Evolutionary conservation across 2,888 invertebrate genomes (phyloP).

Genomic region (Pilophorus perplexus): DNA sequence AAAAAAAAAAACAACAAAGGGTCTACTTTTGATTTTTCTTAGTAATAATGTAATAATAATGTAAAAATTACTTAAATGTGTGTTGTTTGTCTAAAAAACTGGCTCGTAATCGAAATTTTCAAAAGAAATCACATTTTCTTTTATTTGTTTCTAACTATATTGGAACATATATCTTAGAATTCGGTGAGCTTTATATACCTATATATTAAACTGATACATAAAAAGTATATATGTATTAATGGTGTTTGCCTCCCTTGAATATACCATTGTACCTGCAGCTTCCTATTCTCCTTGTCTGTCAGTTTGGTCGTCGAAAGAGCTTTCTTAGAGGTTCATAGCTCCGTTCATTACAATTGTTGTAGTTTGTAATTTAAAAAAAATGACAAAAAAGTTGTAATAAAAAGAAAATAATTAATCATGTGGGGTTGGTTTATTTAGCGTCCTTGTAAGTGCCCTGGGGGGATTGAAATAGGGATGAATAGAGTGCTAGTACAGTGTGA

Average conservation of each 20-base stretch:
- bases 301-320: slow-evolving; percentile 40
- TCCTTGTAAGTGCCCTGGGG: background rate
- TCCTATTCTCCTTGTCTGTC: slow-evolving; percentile 40
- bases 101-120: slow-evolving; percentile 30
- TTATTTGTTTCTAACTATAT: slow-evolving; percentile 31
- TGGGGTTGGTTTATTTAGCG: slow-evolving; percentile 8
- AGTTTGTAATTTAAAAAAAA: slow-evolving; percentile 39
- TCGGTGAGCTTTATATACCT: slow-evolving; percentile 37
- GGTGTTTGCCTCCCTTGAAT: slow-evolving; percentile 50
- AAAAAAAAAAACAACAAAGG: slow-evolving; percentile 27
- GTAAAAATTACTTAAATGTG: slow-evolving; percentile 41
- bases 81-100: slow-evolving; percentile 41
- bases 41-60: slow-evolving; percentile 31
- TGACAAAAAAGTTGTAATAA: slow-evolving; percentile 39
- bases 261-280: slow-evolving; percentile 41
- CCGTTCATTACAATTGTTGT: slow-evolving; percentile 40
- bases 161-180: slow-evolving; percentile 34
- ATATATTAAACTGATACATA: slow-evolving; percentile 34
- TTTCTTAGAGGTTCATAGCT: slow-evolving; percentile 41
- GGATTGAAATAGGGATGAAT: too few relatives aligned
- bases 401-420: slow-evolving; percentile 34
- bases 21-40: slow-evolving; percentile 41
- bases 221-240: slow-evolving; percentile 40
- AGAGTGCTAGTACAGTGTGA: too few relatives aligned
- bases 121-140: slow-evolving; percentile 33